Percentiles rank a stretch among this genome's conserved stretches.
Conservation (phyloP, 1,140 invertebrate species). For the Alviniconcha marisindica region DNA sequence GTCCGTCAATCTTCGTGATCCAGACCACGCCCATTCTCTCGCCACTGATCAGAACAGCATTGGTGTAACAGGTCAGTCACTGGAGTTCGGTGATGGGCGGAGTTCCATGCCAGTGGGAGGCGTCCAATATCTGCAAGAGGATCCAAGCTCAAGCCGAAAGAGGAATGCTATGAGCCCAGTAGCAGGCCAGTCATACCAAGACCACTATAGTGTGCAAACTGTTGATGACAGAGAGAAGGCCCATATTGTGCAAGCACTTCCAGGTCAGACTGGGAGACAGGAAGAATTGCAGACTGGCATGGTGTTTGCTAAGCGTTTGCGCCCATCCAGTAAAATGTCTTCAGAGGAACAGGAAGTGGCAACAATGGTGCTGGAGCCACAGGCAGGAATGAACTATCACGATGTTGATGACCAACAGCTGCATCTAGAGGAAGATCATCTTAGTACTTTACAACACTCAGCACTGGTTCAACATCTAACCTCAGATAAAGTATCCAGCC, state of each 20-base stretch:
- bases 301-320: background rate
- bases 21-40: conserved; percentile 4
- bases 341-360: background rate
- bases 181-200: too few relatives aligned
- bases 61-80: background rate
- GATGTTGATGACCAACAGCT: background rate
- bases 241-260: too few relatives aligned
- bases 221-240: too few relatives aligned
- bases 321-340: too few relatives aligned
- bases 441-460: background rate
- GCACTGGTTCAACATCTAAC: background rate
- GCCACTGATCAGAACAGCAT: background rate
- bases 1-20: conserved; percentile 45
- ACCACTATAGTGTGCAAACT: too few relatives aligned
- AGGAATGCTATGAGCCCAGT: too few relatives aligned
- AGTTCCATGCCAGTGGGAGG: too few relatives aligned
- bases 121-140: too few relatives aligned
- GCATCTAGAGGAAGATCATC: background rate
- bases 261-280: too few relatives aligned
- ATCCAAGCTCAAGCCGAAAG: too few relatives aligned
- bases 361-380: background rate
- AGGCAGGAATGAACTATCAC: background rate
- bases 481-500: background rate
- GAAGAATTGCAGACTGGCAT: too few relatives aligned
- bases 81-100: too few relatives aligned